A percentile compares a stretch with the other conserved stretches of the same genome.
These are phyloP conservation scores for Drosophila atripex DNA, from an alignment of 2,888 invertebrate genomes.

Conservation along the genomic window DNA sequence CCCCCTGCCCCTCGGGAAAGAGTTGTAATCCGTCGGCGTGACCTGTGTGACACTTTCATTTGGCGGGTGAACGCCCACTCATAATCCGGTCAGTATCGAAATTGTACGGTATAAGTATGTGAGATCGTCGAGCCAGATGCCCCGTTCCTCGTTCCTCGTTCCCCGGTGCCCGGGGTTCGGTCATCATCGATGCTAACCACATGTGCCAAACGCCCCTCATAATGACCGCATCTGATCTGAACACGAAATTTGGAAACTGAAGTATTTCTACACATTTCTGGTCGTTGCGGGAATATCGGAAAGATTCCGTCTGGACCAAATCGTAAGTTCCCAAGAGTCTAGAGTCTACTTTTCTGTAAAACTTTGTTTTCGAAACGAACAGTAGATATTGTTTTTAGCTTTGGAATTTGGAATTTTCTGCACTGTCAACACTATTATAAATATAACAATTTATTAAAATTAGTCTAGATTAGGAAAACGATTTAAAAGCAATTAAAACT, in stretches of 20 bases:
- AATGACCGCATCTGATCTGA: slow-evolving; percentile 58
- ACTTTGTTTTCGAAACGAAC: neutral
- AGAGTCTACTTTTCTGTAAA: neutral
- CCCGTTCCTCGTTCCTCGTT: slow-evolving; percentile 14
- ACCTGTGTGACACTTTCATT: slow-evolving; percentile 71
- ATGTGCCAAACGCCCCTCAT: slow-evolving; percentile 71
- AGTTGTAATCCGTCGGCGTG: slow-evolving; percentile 54
- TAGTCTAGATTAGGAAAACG: neutral
- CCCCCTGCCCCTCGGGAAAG: slow-evolving; percentile 48
- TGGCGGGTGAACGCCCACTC: slow-evolving; percentile 77
- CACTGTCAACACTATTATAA: neutral
- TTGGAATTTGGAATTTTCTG: neutral
- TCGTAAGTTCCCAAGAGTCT: slow-evolving; percentile 18
- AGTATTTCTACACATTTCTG: slow-evolving; percentile 1
- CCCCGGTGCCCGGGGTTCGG: slow-evolving; percentile 22
- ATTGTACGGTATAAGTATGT: slow-evolving; percentile 54
- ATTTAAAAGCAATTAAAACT: neutral
- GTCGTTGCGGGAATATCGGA: slow-evolving; percentile 3
- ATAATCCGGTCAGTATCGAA: slow-evolving; percentile 47
- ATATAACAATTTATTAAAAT: neutral
- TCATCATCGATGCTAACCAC: slow-evolving; percentile 57
- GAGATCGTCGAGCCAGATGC: slow-evolving; percentile 62
- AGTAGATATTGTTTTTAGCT: too few species aligned
- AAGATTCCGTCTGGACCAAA: slow-evolving; percentile 1
- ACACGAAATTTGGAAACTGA: slow-evolving; percentile 3